Percentiles rank a stretch among this genome's conserved stretches.
Evolutionary conservation across 2,113 vertebrate species (phyloP).

Genomic region (Larimichthys crocea): DNA sequence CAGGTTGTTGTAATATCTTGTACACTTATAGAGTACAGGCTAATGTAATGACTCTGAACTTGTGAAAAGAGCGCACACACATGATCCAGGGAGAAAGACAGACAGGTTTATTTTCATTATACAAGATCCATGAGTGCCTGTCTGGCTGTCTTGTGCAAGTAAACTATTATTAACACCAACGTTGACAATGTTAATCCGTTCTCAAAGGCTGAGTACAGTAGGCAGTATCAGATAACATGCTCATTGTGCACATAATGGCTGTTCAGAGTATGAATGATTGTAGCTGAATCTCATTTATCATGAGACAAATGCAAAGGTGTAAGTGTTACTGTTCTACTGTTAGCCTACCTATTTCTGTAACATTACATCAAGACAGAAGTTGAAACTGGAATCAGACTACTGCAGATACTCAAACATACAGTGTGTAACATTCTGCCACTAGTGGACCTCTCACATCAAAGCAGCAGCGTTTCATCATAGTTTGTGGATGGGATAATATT

Average conservation of each 20-base stretch:
- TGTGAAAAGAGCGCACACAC: constrained; percentile 5
- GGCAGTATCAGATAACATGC: constrained; percentile 25
- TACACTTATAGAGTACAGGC: not conserved
- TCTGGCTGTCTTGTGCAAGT: constrained; percentile 27
- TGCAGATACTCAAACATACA: no score
- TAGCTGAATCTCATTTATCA: constrained; percentile 35
- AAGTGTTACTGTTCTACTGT: not conserved
- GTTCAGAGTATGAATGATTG: not conserved
- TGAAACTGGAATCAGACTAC: not conserved
- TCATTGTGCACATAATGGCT: not conserved
- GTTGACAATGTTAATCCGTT: constrained; percentile 49
- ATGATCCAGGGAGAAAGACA: constrained; percentile 1
- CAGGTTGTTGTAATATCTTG: not conserved
- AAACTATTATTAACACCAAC: constrained; percentile 44
- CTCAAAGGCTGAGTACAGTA: not conserved
- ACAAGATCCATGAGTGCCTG: constrained; percentile 4
- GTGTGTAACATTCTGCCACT: no score
- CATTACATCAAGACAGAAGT: not conserved
- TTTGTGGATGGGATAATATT: no score
- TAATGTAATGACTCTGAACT: not conserved
- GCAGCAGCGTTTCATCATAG: no score
- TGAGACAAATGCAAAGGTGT: not conserved
- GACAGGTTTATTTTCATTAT: constrained; percentile 24
- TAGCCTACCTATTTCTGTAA: not conserved
- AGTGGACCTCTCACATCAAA: not conserved